A percentile compares a stretch with the other conserved stretches of the same genome.
Evolutionary conservation across 1,140 invertebrate species (phyloP).

Genomic region (Calycopis cecrops): DNA sequence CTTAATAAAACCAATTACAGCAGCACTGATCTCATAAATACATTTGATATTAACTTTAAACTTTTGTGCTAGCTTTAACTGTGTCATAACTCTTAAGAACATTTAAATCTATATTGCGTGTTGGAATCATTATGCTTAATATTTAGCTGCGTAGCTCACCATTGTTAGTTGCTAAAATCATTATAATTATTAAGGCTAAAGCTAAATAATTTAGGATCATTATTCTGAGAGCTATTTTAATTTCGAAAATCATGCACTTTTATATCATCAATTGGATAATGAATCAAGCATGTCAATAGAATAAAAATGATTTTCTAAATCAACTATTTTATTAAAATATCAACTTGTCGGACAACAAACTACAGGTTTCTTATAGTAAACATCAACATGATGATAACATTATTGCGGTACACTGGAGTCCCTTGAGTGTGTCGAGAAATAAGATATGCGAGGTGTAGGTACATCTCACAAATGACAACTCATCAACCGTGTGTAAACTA

Average conservation of each 20-base stretch:
- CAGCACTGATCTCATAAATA: too few species aligned
- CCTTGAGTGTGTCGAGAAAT: constrained; percentile 15
- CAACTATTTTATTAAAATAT: constrained; percentile 71
- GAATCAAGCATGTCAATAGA: constrained; percentile 71
- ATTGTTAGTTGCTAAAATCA: constrained; percentile 5
- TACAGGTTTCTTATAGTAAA: constrained; percentile 47
- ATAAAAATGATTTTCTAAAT: constrained; percentile 69
- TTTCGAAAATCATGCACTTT: constrained; percentile 58
- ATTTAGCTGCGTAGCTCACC: neutral
- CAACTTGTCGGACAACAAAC: constrained; percentile 70
- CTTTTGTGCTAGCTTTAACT: constrained; percentile 8
- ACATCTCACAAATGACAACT: constrained; percentile 56
- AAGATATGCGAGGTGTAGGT: constrained; percentile 32
- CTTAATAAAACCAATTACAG: too few species aligned
- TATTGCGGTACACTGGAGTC: constrained; percentile 22
- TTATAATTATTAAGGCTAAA: constrained; percentile 39
- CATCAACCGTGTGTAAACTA: constrained; percentile 29
- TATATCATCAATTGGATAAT: constrained; percentile 63
- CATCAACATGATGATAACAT: constrained; percentile 44
- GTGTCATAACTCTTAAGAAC: neutral
- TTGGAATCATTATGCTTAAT: neutral
- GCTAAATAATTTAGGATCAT: constrained; percentile 50
- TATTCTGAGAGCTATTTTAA: constrained; percentile 56
- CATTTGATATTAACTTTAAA: neutral
- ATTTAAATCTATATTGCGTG: neutral